These are phyloP conservation scores for Chelonus insularis DNA, from an alignment of 1,140 invertebrate genomes.

Conservation along the genomic window DNA sequence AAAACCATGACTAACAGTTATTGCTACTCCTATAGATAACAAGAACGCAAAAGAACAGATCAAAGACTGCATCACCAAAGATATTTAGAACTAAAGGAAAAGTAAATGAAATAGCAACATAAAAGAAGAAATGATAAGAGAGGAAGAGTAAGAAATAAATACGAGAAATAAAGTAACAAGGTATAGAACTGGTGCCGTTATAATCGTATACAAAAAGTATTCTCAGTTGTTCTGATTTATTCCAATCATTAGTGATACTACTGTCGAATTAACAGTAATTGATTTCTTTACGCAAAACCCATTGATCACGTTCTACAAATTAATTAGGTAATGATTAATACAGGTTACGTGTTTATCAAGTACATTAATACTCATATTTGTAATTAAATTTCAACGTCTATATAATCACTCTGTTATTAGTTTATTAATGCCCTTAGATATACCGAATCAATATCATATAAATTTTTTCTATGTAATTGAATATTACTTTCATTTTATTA, in stretches of 20 bases:
- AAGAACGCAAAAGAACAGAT: neutral
- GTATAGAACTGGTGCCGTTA: constrained; percentile 24
- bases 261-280: constrained; percentile 33
- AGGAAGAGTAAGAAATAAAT: constrained; percentile 16
- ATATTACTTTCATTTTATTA: too few species aligned
- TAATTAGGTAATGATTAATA: constrained; percentile 14
- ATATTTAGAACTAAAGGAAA: neutral
- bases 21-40: constrained; percentile 2
- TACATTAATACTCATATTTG: too few species aligned
- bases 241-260: constrained; percentile 29
- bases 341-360: neutral
- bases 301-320: constrained; percentile 9
- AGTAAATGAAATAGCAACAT: neutral
- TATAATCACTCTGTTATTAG: too few species aligned
- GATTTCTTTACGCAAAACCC: constrained; percentile 3
- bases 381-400: too few species aligned
- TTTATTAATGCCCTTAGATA: too few species aligned
- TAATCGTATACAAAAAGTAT: constrained; percentile 29
- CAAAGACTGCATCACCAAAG: neutral
- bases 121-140: constrained; percentile 13
- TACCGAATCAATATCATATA: too few species aligned
- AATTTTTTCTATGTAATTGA: too few species aligned
- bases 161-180: constrained; percentile 9
- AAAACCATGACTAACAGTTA: constrained; percentile 30
- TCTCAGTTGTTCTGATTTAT: constrained; percentile 15